A percentile compares a stretch with the other conserved stretches of the same genome.
phyloP scores from a whole-genome alignment of 1,140 invertebrate genomes.

The Diplogasteroides magnus region DNA sequence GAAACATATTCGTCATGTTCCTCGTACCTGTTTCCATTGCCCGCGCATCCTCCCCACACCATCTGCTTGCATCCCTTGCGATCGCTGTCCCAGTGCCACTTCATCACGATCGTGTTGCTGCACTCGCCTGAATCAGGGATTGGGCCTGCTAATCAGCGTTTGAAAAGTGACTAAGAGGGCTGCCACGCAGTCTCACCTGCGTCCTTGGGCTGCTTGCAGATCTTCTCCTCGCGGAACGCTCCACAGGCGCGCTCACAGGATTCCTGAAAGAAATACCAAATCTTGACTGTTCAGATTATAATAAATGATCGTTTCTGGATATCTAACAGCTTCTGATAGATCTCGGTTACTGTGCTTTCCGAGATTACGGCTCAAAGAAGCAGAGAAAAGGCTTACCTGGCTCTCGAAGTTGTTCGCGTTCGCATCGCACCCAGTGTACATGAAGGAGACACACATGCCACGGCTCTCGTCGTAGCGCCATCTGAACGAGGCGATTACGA shows the following conservation, averaged over 20 bases:
- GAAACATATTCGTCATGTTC: no score
- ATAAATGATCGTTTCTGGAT: background rate
- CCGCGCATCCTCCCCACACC: constrained; percentile 50
- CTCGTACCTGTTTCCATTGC: constrained; percentile 44
- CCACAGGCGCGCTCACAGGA: constrained; percentile 51
- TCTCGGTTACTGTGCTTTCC: no score
- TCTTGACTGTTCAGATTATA: background rate
- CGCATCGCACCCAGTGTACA: constrained; percentile 46
- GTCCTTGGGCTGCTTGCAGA: constrained; percentile 71
- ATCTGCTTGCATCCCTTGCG: constrained; percentile 41
- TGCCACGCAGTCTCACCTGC: constrained; percentile 67
- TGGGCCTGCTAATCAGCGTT: background rate
- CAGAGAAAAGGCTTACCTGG: background rate
- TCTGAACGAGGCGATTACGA: background rate
- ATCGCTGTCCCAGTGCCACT: constrained; percentile 44
- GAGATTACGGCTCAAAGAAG: background rate
- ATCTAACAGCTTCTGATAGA: background rate
- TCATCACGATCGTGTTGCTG: background rate
- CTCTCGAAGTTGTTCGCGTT: constrained; percentile 51
- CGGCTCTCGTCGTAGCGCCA: constrained; percentile 43
- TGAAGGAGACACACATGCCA: constrained; percentile 40
- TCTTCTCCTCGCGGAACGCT: constrained; percentile 51
- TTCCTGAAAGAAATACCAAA: no score
- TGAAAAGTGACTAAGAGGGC: constrained; percentile 13
- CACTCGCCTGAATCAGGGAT: background rate